Conservation (phyloP, 2,888 invertebrate genomes). For the Melanostoma scalare region DNA sequence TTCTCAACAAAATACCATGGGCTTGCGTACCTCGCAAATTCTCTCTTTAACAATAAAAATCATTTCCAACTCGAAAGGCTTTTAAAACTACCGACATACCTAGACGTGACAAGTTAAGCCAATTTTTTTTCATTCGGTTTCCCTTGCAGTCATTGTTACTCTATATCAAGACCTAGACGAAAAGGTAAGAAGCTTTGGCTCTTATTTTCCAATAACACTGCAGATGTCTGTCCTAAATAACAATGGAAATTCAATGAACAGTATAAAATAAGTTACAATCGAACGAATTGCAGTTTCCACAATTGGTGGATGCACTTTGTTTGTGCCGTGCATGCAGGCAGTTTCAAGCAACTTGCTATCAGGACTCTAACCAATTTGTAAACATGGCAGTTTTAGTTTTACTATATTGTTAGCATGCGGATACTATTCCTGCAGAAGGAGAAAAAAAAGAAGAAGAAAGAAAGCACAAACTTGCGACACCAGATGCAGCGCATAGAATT, state of each 20-base stretch:
- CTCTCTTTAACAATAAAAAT: no score
- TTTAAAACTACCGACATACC: no score
- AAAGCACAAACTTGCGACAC: constrained; percentile 47
- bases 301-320: background rate
- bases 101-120: no score
- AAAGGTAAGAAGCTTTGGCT: background rate
- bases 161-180: background rate
- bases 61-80: no score
- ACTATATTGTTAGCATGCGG: constrained; percentile 26
- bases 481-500: constrained; percentile 60
- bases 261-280: constrained; percentile 23
- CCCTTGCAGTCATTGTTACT: background rate
- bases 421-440: constrained; percentile 2
- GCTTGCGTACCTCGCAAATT: no score
- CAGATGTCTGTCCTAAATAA: background rate
- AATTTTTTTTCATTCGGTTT: background rate
- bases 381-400: constrained; percentile 5
- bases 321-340: background rate
- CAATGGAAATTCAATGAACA: constrained; percentile 43
- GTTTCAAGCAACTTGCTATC: background rate
- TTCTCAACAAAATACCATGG: no score
- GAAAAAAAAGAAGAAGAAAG: background rate
- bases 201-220: constrained; percentile 19
- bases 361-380: constrained; percentile 27
- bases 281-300: constrained; percentile 3